Conservation (phyloP, 2,888 invertebrate species). For the Cryptus armator region DNA sequence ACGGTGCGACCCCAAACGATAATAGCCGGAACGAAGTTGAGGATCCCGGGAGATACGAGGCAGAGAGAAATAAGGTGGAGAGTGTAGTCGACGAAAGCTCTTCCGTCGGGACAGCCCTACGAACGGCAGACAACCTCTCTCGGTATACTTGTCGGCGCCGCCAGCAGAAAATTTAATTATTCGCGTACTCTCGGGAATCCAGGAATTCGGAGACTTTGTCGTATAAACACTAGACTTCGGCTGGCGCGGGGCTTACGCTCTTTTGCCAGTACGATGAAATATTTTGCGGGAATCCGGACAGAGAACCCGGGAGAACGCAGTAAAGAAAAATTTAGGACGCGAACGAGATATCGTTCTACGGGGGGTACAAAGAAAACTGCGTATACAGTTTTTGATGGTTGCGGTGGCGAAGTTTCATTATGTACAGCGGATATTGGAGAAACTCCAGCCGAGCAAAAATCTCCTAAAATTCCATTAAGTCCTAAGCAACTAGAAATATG, state of each 20-base stretch:
- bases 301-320: background rate
- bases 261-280: background rate
- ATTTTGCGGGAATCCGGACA: background rate
- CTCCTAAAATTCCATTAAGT: no score
- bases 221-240: conserved; percentile 68
- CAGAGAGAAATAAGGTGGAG: background rate
- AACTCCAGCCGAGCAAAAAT: no score
- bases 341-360: background rate
- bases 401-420: no score
- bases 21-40: conserved; percentile 16
- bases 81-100: background rate
- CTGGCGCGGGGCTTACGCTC: background rate
- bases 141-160: background rate
- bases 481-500: no score
- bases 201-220: conserved; percentile 16
- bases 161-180: conserved; percentile 50
- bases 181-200: conserved; percentile 3
- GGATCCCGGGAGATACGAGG: background rate
- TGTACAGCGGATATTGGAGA: no score
- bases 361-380: no score
- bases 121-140: conserved; percentile 7
- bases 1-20: background rate
- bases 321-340: background rate
- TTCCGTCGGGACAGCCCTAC: conserved; percentile 3
- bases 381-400: no score